Evolutionary conservation across 2,113 vertebrate species (phyloP), one percentile per base, ranked within the genome.

Genomic region (Probosciger aterrimus): DNA sequence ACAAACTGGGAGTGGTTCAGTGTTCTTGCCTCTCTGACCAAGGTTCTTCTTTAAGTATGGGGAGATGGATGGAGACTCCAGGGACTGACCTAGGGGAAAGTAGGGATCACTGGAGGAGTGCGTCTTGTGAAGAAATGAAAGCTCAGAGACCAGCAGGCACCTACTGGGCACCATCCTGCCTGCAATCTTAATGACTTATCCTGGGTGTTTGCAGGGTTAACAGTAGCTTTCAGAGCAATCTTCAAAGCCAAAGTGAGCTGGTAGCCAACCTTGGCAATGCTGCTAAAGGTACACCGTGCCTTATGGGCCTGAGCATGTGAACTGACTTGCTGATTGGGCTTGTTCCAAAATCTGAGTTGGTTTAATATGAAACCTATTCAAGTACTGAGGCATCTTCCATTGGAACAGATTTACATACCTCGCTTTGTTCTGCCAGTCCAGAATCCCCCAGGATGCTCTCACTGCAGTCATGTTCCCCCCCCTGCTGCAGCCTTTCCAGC

Each of bases 341-440:
- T 95, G 87, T 96, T 96, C 81, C 94, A 93, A 95, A 92, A 88
- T 93, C 90, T 91, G 87, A 91, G 41, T 63, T 81, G 19, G 87
- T 93, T 97, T 96, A 96, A 96, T 91, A 94, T 94, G 97, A 96
- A 96, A 95, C 91, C 37, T 95, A 81, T 76, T 95, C 88, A 86
- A 76, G 88, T 69, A 70, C 22, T 91, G 84, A 79, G 33, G 35
- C 35, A 31, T 84, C 50, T 94, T 91, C 86, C 53, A 41, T 23
- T 57, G 53, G 7, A 73, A 94, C 90, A 60, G 60, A 93, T 95
- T 91, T 90, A 65, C 15, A 10, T 25, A 23, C 31, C 31, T 28
- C 59, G 18, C 18, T 64, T 37, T 70, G 14, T 41, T 43, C 47
- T 90, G 47, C 55, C 43, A 76, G 64, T 24, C 20, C 20, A 31